Base-by-base conservation (phyloP, 2,113 vertebrate species). In the Oreocharis arfaki region DNA sequence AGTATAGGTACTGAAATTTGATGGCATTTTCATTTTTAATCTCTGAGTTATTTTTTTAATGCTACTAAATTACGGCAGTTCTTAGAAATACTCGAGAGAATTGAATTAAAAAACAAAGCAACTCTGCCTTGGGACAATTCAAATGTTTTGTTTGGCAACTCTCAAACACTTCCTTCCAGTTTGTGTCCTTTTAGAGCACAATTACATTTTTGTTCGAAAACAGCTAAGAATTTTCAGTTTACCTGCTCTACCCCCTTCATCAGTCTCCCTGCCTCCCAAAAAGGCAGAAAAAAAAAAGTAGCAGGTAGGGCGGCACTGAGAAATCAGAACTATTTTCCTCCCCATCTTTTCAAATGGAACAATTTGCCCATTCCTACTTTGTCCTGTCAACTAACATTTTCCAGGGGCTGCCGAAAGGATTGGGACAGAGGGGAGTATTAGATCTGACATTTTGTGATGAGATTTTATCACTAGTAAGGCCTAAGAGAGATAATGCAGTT, bases 331-430 rank as follows among this genome's bases (percentile, higher is more conserved):
- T 26, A 56, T 69, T 27, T 84, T 77, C 59, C 37, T 89, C 20
- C 11, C 22, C 46, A 30, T 46, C 68, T 89, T 87, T 77, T 91
- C 68, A 91, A 91, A 84, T 5, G 7, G 26, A 96, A 77, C 63
- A 65, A 77, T 91, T 86, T 89, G 55, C 84, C 50, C 67, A 87
- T 93, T 87, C n/a, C 73, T 77, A 33, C 86, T 74, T 91, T 87
- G 78, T 64, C 61, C 65, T 84, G 92, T 70, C 84, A 89, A 69
- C 16, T 35, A 59, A 28, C 46, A 89, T 78, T 70, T 89, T 70
- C 60, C 27, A 76, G 57, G 42, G 12, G 14, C 56, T 81, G 87
- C 89, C 27, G 73, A 84, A 81, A 96, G 73, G 35, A 63, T 0
- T 39, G 47, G 60, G 69, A 84, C 60, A 75, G 60, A 55, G 42